These are phyloP conservation scores for Phoxinus dragarum DNA, from an alignment of 2,797 vertebrate species.

Conservation along the genomic window DNA sequence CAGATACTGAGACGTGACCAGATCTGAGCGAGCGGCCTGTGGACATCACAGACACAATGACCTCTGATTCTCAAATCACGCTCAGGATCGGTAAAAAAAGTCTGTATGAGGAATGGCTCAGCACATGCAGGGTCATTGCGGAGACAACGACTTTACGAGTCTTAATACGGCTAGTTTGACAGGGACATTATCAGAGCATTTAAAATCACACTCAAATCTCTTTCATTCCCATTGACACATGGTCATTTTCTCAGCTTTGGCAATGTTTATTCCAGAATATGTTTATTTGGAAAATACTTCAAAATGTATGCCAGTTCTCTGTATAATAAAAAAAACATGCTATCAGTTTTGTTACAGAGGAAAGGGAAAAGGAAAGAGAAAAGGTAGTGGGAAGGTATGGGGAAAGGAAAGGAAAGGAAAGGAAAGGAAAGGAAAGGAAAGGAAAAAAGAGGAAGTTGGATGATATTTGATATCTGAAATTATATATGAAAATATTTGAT, in stretches of 20 bases:
- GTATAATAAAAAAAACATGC: too few species aligned
- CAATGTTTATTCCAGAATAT: background rate
- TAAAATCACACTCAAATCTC: constrained; percentile 51
- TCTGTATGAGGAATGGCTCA: constrained; percentile 15
- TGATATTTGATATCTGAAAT: background rate
- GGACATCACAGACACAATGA: constrained; percentile 3
- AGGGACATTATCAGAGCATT: constrained; percentile 61
- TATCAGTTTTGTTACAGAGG: background rate
- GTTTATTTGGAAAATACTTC: too few species aligned
- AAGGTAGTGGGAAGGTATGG: background rate
- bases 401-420: too few species aligned
- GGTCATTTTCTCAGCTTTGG: background rate
- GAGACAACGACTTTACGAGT: constrained; percentile 34
- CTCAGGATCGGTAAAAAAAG: background rate
- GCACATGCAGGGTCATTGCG: background rate
- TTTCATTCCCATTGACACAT: background rate
- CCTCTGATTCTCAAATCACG: constrained; percentile 10
- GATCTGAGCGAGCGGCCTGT: constrained; percentile 8
- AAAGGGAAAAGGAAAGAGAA: background rate
- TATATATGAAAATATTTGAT: background rate
- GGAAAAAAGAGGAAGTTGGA: background rate
- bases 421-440: too few species aligned
- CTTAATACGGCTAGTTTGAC: constrained; percentile 63
- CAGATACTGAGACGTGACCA: constrained; percentile 1
- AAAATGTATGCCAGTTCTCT: background rate